Evolutionary conservation across 2,888 invertebrate species (phyloP), one percentile per base, ranked within the genome.

Genomic region (Athripsodes cinereus): DNA sequence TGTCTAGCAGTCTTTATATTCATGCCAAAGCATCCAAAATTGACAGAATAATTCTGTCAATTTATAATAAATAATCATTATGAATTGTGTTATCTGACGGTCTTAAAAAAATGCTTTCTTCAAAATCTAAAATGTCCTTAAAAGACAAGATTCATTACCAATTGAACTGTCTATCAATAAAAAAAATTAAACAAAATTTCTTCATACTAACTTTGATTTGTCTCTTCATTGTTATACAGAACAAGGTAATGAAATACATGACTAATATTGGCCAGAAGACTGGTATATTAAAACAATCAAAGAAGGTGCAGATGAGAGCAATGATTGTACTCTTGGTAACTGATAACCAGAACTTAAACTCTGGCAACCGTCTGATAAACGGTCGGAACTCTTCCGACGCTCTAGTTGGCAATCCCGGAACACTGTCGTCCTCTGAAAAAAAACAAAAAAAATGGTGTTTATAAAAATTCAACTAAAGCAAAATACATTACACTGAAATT

Each of bases 211-310:
- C 96, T 88, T 91, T 97, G 69, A 99, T 99, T 82, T 99, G 99
- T 70, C 97, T 86, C 79, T 98, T 99, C 98, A 99, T 98, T 59
- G 99, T 99, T 71, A 99, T 92, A 77, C 94, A 92, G 78, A 98
- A 94, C 66, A 99, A 80, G 59, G 97, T 95, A 71, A 99, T 92
- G 79, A 99, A 99, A 80, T 99, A 99, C 92, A 99, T 94, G 69
- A 99, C 96, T 73, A 99, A 84, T 69, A 99, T 99, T 61, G 99
- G 99, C 99, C 99, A 99, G 79, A 99, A 99, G 69, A 99, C 99
- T 71, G 99, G 99, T 74, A 99, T 90, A 81, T 99, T 96, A 76
- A 98, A 96, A 68, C 91, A 89, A 70, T 98, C 96, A 73, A 99
- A 96, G 76, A 96, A 92, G 60, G 99, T 99, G 78, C 96, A 96